Base-by-base conservation (phyloP, 1,140 invertebrate genomes). In the Colletes gigas region DNA sequence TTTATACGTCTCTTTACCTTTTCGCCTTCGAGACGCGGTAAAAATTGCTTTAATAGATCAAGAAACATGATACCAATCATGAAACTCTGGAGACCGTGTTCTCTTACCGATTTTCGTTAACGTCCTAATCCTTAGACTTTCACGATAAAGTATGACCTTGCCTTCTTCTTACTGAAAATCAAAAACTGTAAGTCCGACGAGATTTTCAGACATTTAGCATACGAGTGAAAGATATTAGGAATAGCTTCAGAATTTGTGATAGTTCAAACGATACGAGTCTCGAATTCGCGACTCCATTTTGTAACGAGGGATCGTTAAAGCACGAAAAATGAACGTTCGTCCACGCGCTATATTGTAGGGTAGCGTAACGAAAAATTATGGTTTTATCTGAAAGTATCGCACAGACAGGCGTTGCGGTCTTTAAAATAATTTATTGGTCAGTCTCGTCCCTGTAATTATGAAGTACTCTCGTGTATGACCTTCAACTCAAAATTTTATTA, bases 381-480 rank as follows among this genome's bases (percentile, higher is more conserved):
- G 59, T 72, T 78, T 72, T n/a, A 63, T 60, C 50, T 44, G 7
- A 19, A 44, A 71, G 30, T 52, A 63, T 54, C 63, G 30, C 39
- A 52, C 76, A 47, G 50, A 14, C 57, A 9, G 57, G 17, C n/a
- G 21, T 44, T 17, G 68, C 55, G 68, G 76, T 54, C 30, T 63
- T 78, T 78, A 78, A 78, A 78, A 54, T 78, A 78, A 78, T 78
- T 78, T 78, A 78, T 63, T 68, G 68, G 30, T 41, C 76, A 54
- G 57, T 72, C 68, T 30, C 67, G 67, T 60, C 76, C 68, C 76
- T 70, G 15, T 30, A 78, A 78, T 78, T 59, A 70, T 14, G 57
- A 52, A 78, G 59, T 72, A 72, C 68, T 71, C 47, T 19, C 76
- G n/a, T 17, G 68, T 71, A 72, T 78, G 59, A 72, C 68, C 68